These are phyloP conservation scores for Plecturocebus donacophilus DNA, from an alignment of 2,113 vertebrate genomes.

Conservation along the genomic window DNA sequence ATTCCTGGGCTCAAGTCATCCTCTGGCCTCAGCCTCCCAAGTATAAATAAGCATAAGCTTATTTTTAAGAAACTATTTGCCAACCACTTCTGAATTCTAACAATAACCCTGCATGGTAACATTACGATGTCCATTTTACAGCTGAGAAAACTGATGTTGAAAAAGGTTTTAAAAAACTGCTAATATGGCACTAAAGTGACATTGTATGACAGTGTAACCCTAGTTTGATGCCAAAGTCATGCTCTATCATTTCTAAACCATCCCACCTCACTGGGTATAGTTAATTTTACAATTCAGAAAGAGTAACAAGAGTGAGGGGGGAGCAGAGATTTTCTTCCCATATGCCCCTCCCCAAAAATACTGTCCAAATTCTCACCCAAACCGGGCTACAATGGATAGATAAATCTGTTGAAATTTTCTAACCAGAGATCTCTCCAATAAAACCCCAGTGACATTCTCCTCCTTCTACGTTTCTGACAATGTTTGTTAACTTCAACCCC, in stretches of 20 bases:
- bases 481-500: not conserved
- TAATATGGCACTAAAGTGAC: not conserved
- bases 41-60: not conserved
- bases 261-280: not conserved
- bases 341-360: not conserved
- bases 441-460: not conserved
- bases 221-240: not conserved
- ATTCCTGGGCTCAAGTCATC: not conserved
- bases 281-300: not conserved
- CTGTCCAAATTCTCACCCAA: not conserved
- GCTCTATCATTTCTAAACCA: not conserved
- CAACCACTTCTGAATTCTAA: not conserved
- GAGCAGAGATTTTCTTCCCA: not conserved
- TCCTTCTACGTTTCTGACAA: not conserved
- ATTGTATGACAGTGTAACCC: not conserved
- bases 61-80: not conserved
- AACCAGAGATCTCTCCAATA: not conserved
- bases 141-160: not conserved
- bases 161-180: not conserved
- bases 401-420: not conserved
- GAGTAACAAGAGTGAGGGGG: not conserved
- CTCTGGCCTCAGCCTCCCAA: not conserved
- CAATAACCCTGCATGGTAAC: not conserved
- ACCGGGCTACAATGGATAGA: not conserved
- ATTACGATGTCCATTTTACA: not conserved